Evolutionary conservation across 2,888 invertebrate species (phyloP), one percentile per base, ranked within the genome.

Genomic region (Xestobium rufovillosum): DNA sequence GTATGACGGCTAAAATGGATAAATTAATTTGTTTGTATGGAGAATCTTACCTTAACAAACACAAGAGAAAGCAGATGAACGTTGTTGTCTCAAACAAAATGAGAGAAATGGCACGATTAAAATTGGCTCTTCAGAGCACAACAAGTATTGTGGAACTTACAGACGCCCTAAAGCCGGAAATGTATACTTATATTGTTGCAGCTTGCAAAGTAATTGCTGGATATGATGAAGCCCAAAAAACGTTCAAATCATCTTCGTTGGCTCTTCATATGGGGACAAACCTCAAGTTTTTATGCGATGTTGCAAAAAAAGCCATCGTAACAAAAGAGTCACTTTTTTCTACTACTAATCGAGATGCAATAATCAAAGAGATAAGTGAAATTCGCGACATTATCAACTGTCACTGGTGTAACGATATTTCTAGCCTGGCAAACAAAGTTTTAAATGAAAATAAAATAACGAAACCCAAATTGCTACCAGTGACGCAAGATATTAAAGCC

Each of bases 361-460:
- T n/a, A 30, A 23, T 25, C 8, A 4, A 12, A 29, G 6, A 36
- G 11, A 34, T 39, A 6, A 2, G 4, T n/a, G 39, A 34, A 17
- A n/a, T 39, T 2, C 13, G 28, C n/a, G 31, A 39, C 1, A 35
- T 42, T 25, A 36, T 39, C 14, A 15, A 3, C 2, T 31, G 12
- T 27, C 42, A 42, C 26, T 42, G 34, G 39, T 39, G 36, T 17
- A 42, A 42, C 13, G 42, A 42, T 26, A 9, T 42, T 23, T 33
- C 42, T 8, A 36, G 39, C 29, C 31, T 42, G 15, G 42, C 39
- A n/a, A 30, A 36, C 12, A 42, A 39, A 31, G 31, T 30, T 9
- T n/a, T 42, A 26, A 42, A 39, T 16, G 34, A 36, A 27, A 36
- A 33, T n/a, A 36, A 34, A 14, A 30, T 4, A 6, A 28, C 32